Evolutionary conservation across 2,113 vertebrate genomes (phyloP), one percentile per base, ranked within the genome.

Genomic region (Oncorhynchus tshawytscha): DNA sequence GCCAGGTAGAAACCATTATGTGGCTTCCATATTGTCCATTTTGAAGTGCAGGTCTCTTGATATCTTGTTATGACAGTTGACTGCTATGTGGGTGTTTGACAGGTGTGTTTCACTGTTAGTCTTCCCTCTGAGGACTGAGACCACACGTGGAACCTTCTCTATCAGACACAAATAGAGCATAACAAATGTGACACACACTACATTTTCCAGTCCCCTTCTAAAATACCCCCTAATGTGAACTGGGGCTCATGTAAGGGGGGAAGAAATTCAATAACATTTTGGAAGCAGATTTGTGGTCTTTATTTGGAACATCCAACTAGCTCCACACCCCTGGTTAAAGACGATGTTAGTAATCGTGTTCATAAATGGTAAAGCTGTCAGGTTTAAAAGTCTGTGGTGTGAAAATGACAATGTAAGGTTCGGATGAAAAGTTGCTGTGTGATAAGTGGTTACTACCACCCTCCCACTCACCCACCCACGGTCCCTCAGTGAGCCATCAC

Each of bases 331-430:
- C 29, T 31, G 27, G 7, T 18, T 68, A 34, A 34, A 45, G 39
- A 45, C 12, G 9, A 45, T 11, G 39, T 45, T 45, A 29, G 24
- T 5, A 67, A n/a, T 67, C 18, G 34, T 73, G 29, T 0, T 85
- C 71, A 77, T 75, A 75, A 25, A 73, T 60, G n/a, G n/a, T 39
- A 65, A 67, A 54, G 67, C 67, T 22, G 64, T 65, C 65, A 68
- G 18, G 18, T 27, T 25, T 22, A 29, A 9, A 59, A 25, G 71
- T 18, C 54, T 68, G 80, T 67, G 39, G 73, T 25, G 62, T 57
- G 29, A 49, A 51, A 72, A 81, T 67, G 60, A 25, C 83, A 78
- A 72, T 73, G 67, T 68, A 75, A 22, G 57, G 79, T 79, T 77
- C 67, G 59, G 57, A 59, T 39, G 62, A 69, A 13, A 76, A 39